These are phyloP conservation scores for Tetrao urogallus DNA, from an alignment of 2,113 vertebrate species.

Conservation along the genomic window DNA sequence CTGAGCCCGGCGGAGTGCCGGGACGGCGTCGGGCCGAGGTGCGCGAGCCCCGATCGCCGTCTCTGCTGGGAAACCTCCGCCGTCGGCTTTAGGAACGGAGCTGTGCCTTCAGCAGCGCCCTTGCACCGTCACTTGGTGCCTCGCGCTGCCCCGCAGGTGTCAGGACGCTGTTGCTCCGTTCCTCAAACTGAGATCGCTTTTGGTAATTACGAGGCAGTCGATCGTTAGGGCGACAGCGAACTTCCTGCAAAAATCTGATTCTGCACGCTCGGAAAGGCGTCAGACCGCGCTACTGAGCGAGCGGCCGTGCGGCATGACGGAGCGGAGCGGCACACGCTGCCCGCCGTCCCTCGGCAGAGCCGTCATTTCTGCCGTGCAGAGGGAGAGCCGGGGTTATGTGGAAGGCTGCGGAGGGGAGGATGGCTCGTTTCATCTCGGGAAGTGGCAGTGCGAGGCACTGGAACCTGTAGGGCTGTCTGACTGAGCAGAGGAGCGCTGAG, in stretches of 20 bases:
- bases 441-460: neutral
- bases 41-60: neutral
- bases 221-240: neutral
- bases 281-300: neutral
- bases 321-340: fast-evolving
- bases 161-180: neutral
- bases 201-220: neutral
- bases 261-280: fast-evolving
- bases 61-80: too few relatives aligned
- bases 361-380: neutral
- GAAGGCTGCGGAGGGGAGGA: neutral
- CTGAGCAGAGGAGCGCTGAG: neutral
- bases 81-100: neutral
- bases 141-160: neutral
- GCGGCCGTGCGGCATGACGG: neutral
- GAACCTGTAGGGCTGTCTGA: neutral
- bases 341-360: too few relatives aligned
- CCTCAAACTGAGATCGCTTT: neutral
- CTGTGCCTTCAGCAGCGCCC: neutral
- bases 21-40: neutral
- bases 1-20: neutral
- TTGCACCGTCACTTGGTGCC: neutral
- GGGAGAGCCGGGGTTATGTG: neutral
- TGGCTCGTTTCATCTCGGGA: neutral
- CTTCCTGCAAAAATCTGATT: neutral